Conservation (phyloP, 1,140 invertebrate species). For the Bombus huntii region DNA sequence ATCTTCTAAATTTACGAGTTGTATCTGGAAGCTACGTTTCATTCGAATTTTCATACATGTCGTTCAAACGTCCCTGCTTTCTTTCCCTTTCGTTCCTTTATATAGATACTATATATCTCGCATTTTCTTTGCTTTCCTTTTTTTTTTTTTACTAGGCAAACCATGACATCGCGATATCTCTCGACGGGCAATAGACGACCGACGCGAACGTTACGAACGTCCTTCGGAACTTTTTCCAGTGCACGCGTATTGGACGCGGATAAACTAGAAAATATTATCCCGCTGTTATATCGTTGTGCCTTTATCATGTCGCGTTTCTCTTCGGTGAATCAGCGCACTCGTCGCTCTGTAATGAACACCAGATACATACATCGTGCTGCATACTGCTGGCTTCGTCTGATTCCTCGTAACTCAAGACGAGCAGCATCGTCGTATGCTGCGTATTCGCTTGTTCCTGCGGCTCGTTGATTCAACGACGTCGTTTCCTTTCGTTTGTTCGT, state of each 20-base stretch:
- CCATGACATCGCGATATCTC: not conserved
- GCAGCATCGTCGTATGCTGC: not conserved
- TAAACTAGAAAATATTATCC: conserved; percentile 59
- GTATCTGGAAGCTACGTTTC: not conserved
- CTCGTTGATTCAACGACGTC: not conserved
- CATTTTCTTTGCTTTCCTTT: not conserved
- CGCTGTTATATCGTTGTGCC: conserved; percentile 4
- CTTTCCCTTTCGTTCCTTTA: not conserved
- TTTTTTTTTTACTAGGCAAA: not conserved
- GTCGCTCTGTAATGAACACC: conserved; percentile 4
- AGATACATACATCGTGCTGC: not conserved
- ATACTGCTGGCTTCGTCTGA: too few species aligned
- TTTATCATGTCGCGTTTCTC: conserved; percentile 29
- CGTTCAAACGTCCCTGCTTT: not conserved
- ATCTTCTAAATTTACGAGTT: not conserved
- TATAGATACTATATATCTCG: not conserved
- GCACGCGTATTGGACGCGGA: conserved; percentile 16
- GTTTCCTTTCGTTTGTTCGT: not conserved
- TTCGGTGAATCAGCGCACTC: not conserved
- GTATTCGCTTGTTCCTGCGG: not conserved
- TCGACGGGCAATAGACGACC: not conserved
- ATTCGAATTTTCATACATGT: not conserved
- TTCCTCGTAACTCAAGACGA: not conserved
- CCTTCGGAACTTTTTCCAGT: conserved; percentile 8
- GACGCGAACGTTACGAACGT: conserved; percentile 13